Evolutionary conservation across 2,113 vertebrate species (phyloP), one percentile per base, ranked within the genome.

Genomic region (Sinosuthora webbiana): DNA sequence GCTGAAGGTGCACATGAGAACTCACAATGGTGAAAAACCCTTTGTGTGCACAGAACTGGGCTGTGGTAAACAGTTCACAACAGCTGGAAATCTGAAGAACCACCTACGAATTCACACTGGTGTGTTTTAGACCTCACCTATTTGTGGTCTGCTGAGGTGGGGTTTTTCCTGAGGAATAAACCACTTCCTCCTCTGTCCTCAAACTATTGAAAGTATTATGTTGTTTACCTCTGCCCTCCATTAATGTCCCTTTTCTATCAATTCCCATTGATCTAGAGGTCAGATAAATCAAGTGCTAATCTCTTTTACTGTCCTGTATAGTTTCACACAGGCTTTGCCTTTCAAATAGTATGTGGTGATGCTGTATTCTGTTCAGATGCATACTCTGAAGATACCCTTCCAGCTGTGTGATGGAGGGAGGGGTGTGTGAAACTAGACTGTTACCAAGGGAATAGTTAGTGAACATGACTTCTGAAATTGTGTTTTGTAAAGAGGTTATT

Each of bases 1-100:
- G 95, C 97, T 99, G 94, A 99, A 99, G 96, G 99, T 99, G 55
- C 99, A 99, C 98, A 99, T 99, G 99, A 98, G 99, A 95, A 99
- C 99, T n/a, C 99, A 99, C 96, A 99, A 99, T 33, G 99, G 99
- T 15, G 99, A 99, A 97, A 99, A 99, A 90, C 99, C 99, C 42
- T 99, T 99, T 95, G 98, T 98, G 96, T 99, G 99, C 97, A 98
- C 98, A 7, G 99, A 99, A 97, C 98, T 99, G 60, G 98, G 98
- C 97, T 99, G 99, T 83, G 99, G 98, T 56, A 99, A 99, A 96
- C 99, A 98, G 97, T 99, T 99, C 97, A 99, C 99, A 67, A 99
- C 99, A 15, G 99, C 99, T 57, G 99, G 99, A 55, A 99, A 99
- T 97, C 95, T 99, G 95, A 99, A 99, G 98, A 99, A 99, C 97